Evolutionary conservation across 1,140 invertebrate species (phyloP).

Genomic region (Pseudomyrmex gracilis): DNA sequence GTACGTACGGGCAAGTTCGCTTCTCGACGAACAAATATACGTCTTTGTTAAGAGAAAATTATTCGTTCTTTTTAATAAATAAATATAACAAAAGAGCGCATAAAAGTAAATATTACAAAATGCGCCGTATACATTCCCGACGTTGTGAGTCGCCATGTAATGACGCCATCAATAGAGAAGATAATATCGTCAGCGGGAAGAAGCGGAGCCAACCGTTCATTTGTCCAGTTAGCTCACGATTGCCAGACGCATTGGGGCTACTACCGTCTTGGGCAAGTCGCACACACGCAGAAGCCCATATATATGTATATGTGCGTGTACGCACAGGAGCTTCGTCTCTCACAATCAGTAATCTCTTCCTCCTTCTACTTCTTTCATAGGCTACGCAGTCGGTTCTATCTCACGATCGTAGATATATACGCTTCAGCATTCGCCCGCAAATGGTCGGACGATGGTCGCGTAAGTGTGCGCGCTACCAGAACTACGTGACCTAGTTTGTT

Average conservation of each 20-base stretch:
- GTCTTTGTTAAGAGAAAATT: too few relatives aligned
- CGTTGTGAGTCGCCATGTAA: conserved; percentile 4
- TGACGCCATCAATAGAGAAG: conserved; percentile 49
- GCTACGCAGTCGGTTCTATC: conserved; percentile 64
- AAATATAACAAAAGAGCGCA: neutral
- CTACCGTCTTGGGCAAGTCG: conserved; percentile 43
- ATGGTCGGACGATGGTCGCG: conserved; percentile 58
- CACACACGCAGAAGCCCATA: conserved; percentile 12
- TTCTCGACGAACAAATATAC: neutral
- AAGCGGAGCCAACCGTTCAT: conserved; percentile 65
- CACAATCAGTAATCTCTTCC: conserved; percentile 74
- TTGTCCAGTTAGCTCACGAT: conserved; percentile 56
- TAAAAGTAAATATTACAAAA: neutral
- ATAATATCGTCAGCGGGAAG: conserved; percentile 58
- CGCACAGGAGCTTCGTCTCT: conserved; percentile 55
- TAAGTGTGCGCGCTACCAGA: conserved; percentile 69
- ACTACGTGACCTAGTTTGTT: conserved; percentile 82
- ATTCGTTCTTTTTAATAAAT: neutral
- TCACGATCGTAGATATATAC: conserved; percentile 77
- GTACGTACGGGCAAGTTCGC: neutral
- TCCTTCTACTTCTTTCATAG: conserved; percentile 71
- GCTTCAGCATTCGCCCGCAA: conserved; percentile 59
- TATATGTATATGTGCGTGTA: neutral
- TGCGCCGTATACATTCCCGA: neutral
- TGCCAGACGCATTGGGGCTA: conserved; percentile 48